These are phyloP conservation scores for Myotis daubentonii DNA, from an alignment of 2,797 vertebrate genomes.

Conservation along the genomic window DNA sequence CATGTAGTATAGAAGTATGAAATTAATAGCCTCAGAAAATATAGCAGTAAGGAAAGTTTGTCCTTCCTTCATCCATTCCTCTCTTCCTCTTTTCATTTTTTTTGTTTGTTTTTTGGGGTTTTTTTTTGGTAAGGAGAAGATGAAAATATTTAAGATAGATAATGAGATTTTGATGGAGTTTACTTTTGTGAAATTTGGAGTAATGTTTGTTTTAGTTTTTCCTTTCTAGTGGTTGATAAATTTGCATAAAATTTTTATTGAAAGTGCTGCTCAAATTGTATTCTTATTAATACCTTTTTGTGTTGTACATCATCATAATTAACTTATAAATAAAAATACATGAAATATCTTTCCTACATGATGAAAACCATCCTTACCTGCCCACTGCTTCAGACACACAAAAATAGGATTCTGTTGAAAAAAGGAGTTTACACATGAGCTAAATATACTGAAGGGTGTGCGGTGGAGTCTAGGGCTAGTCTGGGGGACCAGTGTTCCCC, in stretches of 20 bases:
- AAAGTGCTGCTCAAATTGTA: slow-evolving; percentile 27
- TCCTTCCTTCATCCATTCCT: neutral
- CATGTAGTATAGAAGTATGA: neutral
- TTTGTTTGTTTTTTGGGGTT: neutral
- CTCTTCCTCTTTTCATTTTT: no score
- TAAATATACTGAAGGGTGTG: neutral
- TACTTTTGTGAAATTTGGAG: neutral
- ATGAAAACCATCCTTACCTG: neutral
- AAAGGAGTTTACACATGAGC: neutral
- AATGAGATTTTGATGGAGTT: neutral
- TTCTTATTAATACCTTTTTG: slow-evolving; percentile 19
- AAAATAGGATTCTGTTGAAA: neutral
- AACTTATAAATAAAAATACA: neutral
- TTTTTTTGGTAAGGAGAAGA: neutral
- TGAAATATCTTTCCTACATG: neutral
- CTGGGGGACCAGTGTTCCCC: neutral
- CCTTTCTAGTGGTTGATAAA: slow-evolving; percentile 1
- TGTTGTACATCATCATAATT: neutral
- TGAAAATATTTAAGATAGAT: neutral
- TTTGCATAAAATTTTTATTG: neutral
- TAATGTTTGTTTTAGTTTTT: slow-evolving; percentile 14
- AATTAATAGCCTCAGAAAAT: neutral
- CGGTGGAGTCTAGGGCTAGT: neutral
- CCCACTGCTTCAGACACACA: neutral
- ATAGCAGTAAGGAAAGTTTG: neutral